Conservation (phyloP, 1,140 invertebrate species). For the Linepithema humile region DNA sequence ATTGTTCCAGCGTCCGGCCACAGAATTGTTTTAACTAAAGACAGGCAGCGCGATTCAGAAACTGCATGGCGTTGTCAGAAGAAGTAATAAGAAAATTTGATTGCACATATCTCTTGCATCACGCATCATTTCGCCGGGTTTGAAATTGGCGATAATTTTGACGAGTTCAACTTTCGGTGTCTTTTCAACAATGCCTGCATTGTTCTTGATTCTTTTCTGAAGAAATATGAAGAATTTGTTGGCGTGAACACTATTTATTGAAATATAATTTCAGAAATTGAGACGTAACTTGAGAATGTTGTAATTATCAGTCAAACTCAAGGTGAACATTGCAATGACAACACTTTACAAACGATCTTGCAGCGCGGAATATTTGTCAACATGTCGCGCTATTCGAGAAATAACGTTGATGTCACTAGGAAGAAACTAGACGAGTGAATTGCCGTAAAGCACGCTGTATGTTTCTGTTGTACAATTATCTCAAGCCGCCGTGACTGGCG, state of each 20-base stretch:
- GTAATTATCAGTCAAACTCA: neutral
- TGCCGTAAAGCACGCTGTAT: conserved; percentile 50
- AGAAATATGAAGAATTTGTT: neutral
- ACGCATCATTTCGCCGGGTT: neutral
- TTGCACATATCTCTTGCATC: neutral
- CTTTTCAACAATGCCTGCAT: neutral
- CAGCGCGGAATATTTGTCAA: conserved; percentile 39
- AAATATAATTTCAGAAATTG: too few relatives aligned
- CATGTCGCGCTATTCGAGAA: conserved; percentile 8
- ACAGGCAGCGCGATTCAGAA: neutral
- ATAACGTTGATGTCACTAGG: conserved; percentile 35
- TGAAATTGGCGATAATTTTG: neutral
- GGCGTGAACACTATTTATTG: neutral
- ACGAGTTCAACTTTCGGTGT: neutral
- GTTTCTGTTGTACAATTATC: conserved; percentile 56
- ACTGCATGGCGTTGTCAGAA: neutral
- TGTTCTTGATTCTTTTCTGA: neutral
- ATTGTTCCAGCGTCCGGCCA: conserved; percentile 48
- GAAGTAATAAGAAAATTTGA: conserved; percentile 14
- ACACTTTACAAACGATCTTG: conserved; percentile 25
- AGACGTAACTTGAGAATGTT: too few relatives aligned
- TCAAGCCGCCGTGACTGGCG: conserved; percentile 52
- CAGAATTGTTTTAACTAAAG: conserved; percentile 36
- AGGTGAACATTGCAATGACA: conserved; percentile 24
- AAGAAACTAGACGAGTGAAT: conserved; percentile 42